Percentiles rank a stretch among this genome's conserved stretches.
phyloP scores from a whole-genome alignment of 2,113 vertebrate species.

The Barnardius zonarius region DNA sequence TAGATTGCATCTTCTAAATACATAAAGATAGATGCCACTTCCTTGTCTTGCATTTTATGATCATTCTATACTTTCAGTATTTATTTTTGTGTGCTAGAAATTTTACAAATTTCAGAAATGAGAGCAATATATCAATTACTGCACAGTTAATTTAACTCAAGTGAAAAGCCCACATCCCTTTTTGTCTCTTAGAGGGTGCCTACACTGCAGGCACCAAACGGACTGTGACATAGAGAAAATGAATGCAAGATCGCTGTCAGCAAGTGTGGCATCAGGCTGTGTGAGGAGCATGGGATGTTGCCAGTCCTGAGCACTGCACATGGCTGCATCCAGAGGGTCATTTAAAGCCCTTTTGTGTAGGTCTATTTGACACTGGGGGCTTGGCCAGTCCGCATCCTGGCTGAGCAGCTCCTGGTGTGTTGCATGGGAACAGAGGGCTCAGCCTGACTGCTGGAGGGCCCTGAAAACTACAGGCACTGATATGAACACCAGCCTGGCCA shows the following conservation, averaged over 20 bases:
- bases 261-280: background rate
- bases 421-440: fast-evolving
- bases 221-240: background rate
- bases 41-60: background rate
- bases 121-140: background rate
- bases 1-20: background rate
- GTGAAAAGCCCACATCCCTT: background rate
- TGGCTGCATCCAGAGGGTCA: background rate
- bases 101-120: background rate
- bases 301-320: background rate
- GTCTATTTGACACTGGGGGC: background rate
- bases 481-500: background rate
- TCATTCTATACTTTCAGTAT: background rate
- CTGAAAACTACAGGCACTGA: fast-evolving
- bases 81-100: background rate
- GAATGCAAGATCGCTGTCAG: background rate
- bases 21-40: background rate
- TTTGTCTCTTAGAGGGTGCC: background rate
- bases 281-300: background rate
- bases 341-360: background rate
- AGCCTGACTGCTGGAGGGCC: background rate
- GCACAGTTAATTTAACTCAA: background rate
- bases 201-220: background rate
- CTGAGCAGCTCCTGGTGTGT: background rate
- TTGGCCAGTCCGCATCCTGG: fast-evolving